phyloP scores from a whole-genome alignment of 2,113 vertebrate genomes.

The Cyanoliseus patagonus region DNA sequence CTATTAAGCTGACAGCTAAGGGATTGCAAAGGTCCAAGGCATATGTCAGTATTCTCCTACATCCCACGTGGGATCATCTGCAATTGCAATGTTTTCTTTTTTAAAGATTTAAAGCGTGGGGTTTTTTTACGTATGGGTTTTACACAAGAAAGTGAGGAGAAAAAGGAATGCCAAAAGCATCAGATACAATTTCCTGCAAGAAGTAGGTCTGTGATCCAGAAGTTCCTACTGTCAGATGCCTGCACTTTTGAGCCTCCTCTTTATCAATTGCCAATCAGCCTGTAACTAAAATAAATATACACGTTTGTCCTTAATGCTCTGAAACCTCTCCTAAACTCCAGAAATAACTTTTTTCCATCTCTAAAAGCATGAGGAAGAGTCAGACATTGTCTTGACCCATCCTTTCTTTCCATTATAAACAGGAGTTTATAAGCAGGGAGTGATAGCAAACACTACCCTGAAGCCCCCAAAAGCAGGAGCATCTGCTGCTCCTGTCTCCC shows the following conservation, averaged over 20 bases:
- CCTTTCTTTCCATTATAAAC: neutral
- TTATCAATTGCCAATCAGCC: neutral
- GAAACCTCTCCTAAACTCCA: neutral
- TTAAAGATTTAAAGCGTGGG: neutral
- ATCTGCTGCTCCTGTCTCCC: neutral
- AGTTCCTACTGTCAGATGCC: neutral
- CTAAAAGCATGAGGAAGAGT: neutral
- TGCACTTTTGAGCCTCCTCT: neutral
- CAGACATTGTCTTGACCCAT: neutral
- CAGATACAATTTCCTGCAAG: neutral
- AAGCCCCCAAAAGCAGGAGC: neutral
- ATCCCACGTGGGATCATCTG: neutral
- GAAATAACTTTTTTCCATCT: neutral
- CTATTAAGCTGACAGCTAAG: neutral
- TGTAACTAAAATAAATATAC: neutral
- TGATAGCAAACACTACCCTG: neutral
- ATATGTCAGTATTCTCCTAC: neutral
- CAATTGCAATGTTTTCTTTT: neutral
- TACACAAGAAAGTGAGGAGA: neutral
- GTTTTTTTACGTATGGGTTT: neutral
- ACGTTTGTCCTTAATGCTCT: neutral
- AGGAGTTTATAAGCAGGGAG: neutral
- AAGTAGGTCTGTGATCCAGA: neutral
- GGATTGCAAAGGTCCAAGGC: neutral
- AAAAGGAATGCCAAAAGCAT: neutral